A percentile compares a stretch with the other conserved stretches of the same genome.
These are phyloP conservation scores for Drosophila suzukii DNA, from an alignment of 1,140 invertebrate genomes.

Conservation along the genomic window DNA sequence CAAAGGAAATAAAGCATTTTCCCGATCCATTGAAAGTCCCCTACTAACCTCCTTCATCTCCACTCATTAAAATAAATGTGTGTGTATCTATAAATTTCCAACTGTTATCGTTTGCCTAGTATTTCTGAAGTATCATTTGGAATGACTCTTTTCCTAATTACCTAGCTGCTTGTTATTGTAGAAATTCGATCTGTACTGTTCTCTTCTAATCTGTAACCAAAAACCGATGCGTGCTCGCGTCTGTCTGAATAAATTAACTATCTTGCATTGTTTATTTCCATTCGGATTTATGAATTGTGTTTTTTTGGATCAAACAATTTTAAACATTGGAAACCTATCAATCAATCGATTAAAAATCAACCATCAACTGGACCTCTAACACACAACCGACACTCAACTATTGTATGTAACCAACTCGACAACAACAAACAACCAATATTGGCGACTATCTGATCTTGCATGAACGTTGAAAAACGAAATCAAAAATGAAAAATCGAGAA, in stretches of 20 bases:
- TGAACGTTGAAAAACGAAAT: constrained; percentile 46
- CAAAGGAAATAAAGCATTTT: background rate
- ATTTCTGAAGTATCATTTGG: constrained; percentile 5
- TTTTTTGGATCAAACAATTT: constrained; percentile 50
- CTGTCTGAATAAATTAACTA: constrained; percentile 48
- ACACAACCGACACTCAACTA: constrained; percentile 54
- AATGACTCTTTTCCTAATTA: constrained; percentile 15
- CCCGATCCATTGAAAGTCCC: background rate
- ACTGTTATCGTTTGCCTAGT: constrained; percentile 27
- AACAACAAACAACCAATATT: constrained; percentile 41
- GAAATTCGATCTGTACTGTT: constrained; percentile 22
- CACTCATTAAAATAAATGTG: constrained; percentile 38
- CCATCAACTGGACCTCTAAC: constrained; percentile 31
- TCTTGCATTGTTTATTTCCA: constrained; percentile 51
- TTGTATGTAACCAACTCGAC: constrained; percentile 67
- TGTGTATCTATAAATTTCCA: constrained; percentile 18
- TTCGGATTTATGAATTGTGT: constrained; percentile 53
- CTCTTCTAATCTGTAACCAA: constrained; percentile 27
- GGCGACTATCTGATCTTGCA: constrained; percentile 60
- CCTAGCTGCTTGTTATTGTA: constrained; percentile 41
- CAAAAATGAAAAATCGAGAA: constrained; percentile 33
- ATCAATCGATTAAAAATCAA: constrained; percentile 40
- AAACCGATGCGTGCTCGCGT: constrained; percentile 20
- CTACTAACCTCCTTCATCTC: constrained; percentile 18
- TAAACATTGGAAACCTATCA: constrained; percentile 46